Evolutionary conservation across 2,888 invertebrate species (phyloP).

Genomic region (Chrysomela aeneicollis): DNA sequence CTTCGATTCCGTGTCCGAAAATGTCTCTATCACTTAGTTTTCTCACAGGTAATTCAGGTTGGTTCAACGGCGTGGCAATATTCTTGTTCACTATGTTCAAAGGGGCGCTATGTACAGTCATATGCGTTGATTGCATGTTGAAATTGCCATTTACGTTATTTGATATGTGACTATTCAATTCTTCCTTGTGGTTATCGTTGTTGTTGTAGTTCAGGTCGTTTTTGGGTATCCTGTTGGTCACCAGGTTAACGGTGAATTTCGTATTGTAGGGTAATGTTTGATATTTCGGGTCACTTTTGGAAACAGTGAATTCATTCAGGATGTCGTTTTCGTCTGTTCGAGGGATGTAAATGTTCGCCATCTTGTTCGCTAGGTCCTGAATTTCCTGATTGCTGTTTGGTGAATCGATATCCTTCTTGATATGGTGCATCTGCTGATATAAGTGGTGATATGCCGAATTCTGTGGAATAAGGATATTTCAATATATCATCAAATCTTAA

Average conservation of each 20-base stretch:
- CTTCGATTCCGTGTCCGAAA: constrained; percentile 25
- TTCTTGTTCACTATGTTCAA: constrained; percentile 70
- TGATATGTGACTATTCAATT: constrained; percentile 48
- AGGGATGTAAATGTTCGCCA: constrained; percentile 45
- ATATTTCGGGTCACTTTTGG: constrained; percentile 89
- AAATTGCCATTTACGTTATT: constrained; percentile 57
- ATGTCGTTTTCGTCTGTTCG: constrained; percentile 59
- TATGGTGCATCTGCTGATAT: constrained; percentile 57
- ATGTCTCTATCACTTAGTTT: constrained; percentile 47
- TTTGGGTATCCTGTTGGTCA: constrained; percentile 55
- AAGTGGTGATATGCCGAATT: constrained; percentile 60
- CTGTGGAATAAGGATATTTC: constrained; percentile 39
- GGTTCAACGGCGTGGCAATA: constrained; percentile 70
- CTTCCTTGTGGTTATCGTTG: constrained; percentile 50
- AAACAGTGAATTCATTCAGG: constrained; percentile 75
- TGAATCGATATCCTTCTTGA: constrained; percentile 54
- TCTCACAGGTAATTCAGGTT: constrained; percentile 59
- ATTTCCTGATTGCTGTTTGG: constrained; percentile 46
- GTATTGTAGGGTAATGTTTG: constrained; percentile 91
- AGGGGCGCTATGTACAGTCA: constrained; percentile 67
- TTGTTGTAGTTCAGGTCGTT: constrained; percentile 49
- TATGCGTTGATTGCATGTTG: constrained; percentile 59
- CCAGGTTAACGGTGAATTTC: constrained; percentile 75
- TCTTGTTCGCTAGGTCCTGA: constrained; percentile 52
- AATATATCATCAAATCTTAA: neutral